These are phyloP conservation scores for Solen grandis DNA, from an alignment of 1,140 invertebrate species.

Conservation along the genomic window DNA sequence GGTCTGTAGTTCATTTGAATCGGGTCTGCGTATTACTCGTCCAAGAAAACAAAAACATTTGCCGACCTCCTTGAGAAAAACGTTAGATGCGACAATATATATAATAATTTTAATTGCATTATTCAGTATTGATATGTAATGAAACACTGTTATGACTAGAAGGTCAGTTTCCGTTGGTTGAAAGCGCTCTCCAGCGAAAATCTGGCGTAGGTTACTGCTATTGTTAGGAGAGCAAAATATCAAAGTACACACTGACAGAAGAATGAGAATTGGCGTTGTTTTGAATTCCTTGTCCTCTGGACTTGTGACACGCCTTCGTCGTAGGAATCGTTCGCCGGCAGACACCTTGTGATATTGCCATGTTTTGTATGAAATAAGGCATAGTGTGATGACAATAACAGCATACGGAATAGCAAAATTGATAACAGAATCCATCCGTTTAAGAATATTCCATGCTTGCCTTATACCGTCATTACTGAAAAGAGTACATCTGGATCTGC, in stretches of 20 bases:
- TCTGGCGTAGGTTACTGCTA: background rate
- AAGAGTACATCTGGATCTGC: constrained; percentile 8
- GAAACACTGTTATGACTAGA: constrained; percentile 16
- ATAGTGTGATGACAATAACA: constrained; percentile 48
- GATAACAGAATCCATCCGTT: constrained; percentile 54
- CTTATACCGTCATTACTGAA: constrained; percentile 17
- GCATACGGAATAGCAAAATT: constrained; percentile 58
- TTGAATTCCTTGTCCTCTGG: constrained; percentile 47
- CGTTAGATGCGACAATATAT: constrained; percentile 36
- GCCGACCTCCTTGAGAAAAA: constrained; percentile 12
- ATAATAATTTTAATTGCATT: constrained; percentile 44
- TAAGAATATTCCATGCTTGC: constrained; percentile 47
- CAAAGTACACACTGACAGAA: constrained; percentile 11
- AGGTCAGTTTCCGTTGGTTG: background rate
- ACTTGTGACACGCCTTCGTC: constrained; percentile 5
- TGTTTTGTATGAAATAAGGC: constrained; percentile 49
- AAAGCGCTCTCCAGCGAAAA: background rate
- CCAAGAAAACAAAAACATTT: background rate
- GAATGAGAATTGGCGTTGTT: constrained; percentile 45
- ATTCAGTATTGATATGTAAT: constrained; percentile 48
- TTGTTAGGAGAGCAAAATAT: constrained; percentile 41
- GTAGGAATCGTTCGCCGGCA: constrained; percentile 29
- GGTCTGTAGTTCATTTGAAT: background rate
- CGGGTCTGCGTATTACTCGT: background rate
- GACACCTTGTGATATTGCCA: constrained; percentile 17